Conservation (phyloP, 2,888 invertebrate genomes). For the Parasteatoda lunata region DNA sequence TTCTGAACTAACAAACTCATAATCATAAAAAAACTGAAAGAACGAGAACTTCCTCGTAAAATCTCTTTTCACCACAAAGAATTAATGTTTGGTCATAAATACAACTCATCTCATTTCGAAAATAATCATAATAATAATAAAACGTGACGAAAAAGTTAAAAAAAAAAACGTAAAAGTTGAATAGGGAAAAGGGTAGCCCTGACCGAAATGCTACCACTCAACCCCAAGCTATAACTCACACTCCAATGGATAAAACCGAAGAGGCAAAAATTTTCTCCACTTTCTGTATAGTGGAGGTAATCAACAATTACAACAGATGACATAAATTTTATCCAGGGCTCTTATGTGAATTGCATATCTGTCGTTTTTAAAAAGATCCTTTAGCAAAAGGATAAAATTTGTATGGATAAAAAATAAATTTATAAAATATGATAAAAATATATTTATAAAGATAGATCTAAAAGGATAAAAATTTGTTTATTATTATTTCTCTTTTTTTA, state of each 20-base stretch:
- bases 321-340: conserved; percentile 48
- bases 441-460: too few species aligned
- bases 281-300: conserved; percentile 16
- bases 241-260: conserved; percentile 36
- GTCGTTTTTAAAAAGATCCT: neutral
- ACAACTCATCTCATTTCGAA: conserved; percentile 38
- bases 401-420: too few species aligned
- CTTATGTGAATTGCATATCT: conserved; percentile 38
- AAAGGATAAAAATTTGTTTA: too few species aligned
- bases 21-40: neutral
- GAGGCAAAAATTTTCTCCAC: conserved; percentile 28
- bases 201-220: conserved; percentile 12
- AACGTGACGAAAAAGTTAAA: conserved; percentile 32
- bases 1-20: neutral
- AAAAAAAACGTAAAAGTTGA: conserved; percentile 15
- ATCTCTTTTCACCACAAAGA: conserved; percentile 30
- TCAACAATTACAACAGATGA: conserved; percentile 56
- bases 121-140: conserved; percentile 59
- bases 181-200: conserved; percentile 3
- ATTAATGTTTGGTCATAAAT: conserved; percentile 50
- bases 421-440: too few species aligned
- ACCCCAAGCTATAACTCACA: conserved; percentile 50
- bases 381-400: neutral
- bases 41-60: conserved; percentile 14
- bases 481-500: too few species aligned